Percentiles rank a stretch among this genome's conserved stretches.
phyloP scores from a whole-genome alignment of 2,113 vertebrate genomes.

The Taxidea taxus region DNA sequence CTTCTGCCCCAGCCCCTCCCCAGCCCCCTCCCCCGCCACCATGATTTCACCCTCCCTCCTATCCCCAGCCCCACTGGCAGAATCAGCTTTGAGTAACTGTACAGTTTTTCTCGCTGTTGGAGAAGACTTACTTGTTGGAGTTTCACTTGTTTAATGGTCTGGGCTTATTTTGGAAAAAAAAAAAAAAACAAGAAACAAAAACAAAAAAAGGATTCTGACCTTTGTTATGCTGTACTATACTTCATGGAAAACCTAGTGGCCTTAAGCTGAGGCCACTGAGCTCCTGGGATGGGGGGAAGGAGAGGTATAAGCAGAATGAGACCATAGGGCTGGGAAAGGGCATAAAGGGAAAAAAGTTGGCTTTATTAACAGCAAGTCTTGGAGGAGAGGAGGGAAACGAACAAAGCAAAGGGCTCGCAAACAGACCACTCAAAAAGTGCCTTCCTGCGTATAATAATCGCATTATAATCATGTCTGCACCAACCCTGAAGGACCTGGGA shows the following conservation, averaged over 20 bases:
- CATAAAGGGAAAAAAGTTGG: neutral
- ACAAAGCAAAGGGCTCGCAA: neutral
- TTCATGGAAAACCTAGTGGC: conserved; percentile 37
- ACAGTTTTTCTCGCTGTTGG: conserved; percentile 77
- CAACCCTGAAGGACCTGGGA: neutral
- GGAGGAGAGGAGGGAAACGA: neutral
- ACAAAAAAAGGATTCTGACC: conserved; percentile 58
- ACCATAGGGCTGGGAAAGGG: neutral
- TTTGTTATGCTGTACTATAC: conserved; percentile 59
- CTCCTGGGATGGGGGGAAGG: no score
- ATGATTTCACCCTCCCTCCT: conserved; percentile 50
- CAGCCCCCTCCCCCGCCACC: neutral
- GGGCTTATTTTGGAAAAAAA: conserved; percentile 79
- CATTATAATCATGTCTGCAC: neutral
- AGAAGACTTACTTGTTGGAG: conserved; percentile 78
- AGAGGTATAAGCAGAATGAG: neutral
- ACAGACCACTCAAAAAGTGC: conserved; percentile 22
- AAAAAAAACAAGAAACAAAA: neutral
- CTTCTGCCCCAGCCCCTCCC: neutral
- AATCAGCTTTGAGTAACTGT: conserved; percentile 80
- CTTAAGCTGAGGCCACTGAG: neutral
- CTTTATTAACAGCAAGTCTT: conserved; percentile 68
- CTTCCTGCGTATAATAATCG: neutral
- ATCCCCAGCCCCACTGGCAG: conserved; percentile 73
- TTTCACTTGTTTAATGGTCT: conserved; percentile 80